Percentiles rank a stretch among this genome's conserved stretches.
phyloP scores from a whole-genome alignment of 2,888 invertebrate genomes.

The Sinelater perroti region DNA sequence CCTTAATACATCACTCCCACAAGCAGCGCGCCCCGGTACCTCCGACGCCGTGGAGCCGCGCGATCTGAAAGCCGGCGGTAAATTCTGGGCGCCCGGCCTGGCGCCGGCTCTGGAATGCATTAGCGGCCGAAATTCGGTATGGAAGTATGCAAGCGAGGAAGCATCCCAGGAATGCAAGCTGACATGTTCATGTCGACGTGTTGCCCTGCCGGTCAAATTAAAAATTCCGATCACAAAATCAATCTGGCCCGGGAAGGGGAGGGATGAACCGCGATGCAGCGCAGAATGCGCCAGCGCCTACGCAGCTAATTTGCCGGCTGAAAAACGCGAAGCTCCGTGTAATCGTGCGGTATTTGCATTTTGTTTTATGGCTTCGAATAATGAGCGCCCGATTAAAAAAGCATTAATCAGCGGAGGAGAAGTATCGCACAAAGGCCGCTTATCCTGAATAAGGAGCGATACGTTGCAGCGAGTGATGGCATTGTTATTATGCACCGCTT shows the following conservation, averaged over 20 bases:
- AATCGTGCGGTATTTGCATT: slow-evolving; percentile 7
- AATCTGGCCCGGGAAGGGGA: background rate
- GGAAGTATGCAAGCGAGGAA: slow-evolving; percentile 1
- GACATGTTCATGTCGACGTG: background rate
- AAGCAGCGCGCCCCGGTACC: slow-evolving; percentile 1
- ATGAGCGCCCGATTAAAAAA: slow-evolving; percentile 4
- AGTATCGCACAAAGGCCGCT: background rate
- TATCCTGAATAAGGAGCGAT: slow-evolving; percentile 1
- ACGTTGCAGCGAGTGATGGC: background rate
- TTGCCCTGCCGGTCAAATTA: background rate
- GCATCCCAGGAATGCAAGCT: background rate
- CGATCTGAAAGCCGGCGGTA: slow-evolving; percentile 20
- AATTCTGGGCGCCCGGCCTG: slow-evolving; percentile 33
- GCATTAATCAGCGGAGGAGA: background rate
- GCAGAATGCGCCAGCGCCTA: background rate
- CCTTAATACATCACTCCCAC: slow-evolving; percentile 19
- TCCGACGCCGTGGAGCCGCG: slow-evolving; percentile 2
- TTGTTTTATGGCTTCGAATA: background rate
- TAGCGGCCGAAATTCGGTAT: slow-evolving; percentile 12
- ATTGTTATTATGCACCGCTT: slow-evolving; percentile 11
- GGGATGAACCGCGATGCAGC: background rate
- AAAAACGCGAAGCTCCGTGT: background rate
- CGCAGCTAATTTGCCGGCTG: background rate
- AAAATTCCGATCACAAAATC: background rate
- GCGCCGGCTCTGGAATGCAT: slow-evolving; percentile 32